A percentile compares a stretch with the other conserved stretches of the same genome.
phyloP scores from a whole-genome alignment of 2,888 invertebrate genomes.

The Lordiphosa fenestrarum region DNA sequence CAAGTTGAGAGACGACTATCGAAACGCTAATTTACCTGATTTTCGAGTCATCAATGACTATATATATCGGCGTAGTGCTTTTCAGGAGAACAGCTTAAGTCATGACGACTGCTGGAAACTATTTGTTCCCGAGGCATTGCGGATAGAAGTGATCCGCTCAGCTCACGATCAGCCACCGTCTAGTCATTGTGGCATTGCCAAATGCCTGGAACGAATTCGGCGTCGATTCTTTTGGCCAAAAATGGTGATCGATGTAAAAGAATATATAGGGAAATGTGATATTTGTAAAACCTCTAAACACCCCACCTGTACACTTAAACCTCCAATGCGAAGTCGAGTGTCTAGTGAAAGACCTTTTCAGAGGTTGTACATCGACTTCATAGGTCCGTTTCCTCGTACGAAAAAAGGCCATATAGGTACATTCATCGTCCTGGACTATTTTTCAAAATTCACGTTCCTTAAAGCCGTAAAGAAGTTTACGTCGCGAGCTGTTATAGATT shows the following conservation, averaged over 20 bases:
- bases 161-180: slow-evolving; percentile 6
- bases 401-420: neutral
- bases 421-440: neutral
- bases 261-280: neutral
- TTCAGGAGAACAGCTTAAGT: too few relatives aligned
- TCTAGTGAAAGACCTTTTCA: neutral
- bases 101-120: neutral
- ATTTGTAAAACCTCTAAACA: neutral
- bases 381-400: neutral
- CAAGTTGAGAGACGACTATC: too few relatives aligned
- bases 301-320: neutral
- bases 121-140: neutral
- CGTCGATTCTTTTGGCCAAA: too few relatives aligned
- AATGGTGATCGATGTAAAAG: neutral
- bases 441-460: slow-evolving; percentile 2
- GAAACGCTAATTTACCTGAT: too few relatives aligned
- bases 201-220: too few relatives aligned
- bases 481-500: neutral
- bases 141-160: neutral
- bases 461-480: slow-evolving; percentile 2
- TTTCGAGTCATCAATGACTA: too few relatives aligned
- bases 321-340: slow-evolving; percentile 1
- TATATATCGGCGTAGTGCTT: too few relatives aligned
- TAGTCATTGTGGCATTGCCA: slow-evolving; percentile 4
- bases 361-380: neutral